Conservation (phyloP, 2,888 invertebrate species). For the Gastrophysa polygoni region DNA sequence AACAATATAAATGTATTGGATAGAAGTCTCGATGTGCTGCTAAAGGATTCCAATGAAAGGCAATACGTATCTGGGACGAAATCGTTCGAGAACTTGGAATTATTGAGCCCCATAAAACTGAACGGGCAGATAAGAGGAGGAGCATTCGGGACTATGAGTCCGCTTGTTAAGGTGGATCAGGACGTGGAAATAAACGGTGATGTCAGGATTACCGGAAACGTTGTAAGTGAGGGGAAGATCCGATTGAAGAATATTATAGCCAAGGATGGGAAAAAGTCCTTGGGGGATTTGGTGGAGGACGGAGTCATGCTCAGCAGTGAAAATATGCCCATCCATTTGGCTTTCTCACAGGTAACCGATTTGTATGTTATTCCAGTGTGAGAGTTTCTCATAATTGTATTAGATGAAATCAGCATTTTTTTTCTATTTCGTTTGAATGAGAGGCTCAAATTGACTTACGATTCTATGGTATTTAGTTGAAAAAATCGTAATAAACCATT, state of each 20-base stretch:
- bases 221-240: conserved; percentile 57
- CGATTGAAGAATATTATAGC: conserved; percentile 50
- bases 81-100: conserved; percentile 56
- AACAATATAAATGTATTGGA: conserved; percentile 60
- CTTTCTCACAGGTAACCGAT: conserved; percentile 49
- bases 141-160: conserved; percentile 56
- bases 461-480: no score
- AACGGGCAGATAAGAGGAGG: conserved; percentile 59
- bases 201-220: conserved; percentile 58
- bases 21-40: conserved; percentile 57
- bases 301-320: conserved; percentile 50
- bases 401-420: no score
- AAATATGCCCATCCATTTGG: conserved; percentile 52
- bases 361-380: no score
- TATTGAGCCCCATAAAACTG: conserved; percentile 58
- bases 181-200: conserved; percentile 57
- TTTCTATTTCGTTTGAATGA: no score
- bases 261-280: conserved; percentile 42
- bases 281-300: conserved; percentile 49
- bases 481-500: no score
- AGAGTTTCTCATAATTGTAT: no score
- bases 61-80: conserved; percentile 60
- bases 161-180: conserved; percentile 57
- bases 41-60: conserved; percentile 52
- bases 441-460: no score